Conservation (phyloP, 2,113 vertebrate genomes). For the Lates calcarifer region DNA sequence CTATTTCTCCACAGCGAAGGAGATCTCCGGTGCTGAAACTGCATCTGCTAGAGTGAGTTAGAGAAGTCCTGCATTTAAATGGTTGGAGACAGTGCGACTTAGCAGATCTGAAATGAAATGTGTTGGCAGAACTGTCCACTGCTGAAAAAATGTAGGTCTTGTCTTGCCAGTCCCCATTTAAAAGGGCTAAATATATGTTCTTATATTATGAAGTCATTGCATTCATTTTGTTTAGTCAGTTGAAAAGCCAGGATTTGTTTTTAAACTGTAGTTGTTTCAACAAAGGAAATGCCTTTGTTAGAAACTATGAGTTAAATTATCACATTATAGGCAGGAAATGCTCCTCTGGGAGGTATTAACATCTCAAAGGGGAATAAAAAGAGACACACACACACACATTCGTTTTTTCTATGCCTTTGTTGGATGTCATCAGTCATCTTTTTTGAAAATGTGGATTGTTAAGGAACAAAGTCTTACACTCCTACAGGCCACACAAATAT, state of each 20-base stretch:
- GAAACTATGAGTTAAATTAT: slow-evolving; percentile 17
- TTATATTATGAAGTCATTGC: neutral
- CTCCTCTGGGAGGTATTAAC: slow-evolving; percentile 27
- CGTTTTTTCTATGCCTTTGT: slow-evolving; percentile 8
- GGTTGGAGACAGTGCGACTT: slow-evolving; percentile 15
- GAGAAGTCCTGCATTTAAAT: slow-evolving; percentile 39
- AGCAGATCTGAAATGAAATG: slow-evolving; percentile 37
- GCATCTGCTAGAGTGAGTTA: slow-evolving; percentile 19
- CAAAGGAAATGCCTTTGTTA: neutral
- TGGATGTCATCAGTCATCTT: slow-evolving; percentile 39
- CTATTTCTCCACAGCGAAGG: slow-evolving; percentile 9
- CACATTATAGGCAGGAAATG: slow-evolving; percentile 4
- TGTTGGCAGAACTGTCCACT: slow-evolving; percentile 5
- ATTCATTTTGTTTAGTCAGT: neutral
- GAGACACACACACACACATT: neutral
- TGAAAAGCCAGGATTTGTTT: slow-evolving; percentile 2
- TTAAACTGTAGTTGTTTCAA: neutral
- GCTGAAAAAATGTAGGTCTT: slow-evolving; percentile 14
- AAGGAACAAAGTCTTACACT: slow-evolving; percentile 26
- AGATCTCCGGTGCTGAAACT: slow-evolving; percentile 54
- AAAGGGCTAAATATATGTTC: neutral
- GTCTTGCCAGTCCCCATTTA: neutral
- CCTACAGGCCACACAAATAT: slow-evolving; percentile 34
- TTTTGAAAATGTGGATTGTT: slow-evolving; percentile 37
- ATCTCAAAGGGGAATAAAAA: neutral